These are phyloP conservation scores for Cichlasoma orientale DNA, from an alignment of 2,797 vertebrate species.

Conservation along the genomic window DNA sequence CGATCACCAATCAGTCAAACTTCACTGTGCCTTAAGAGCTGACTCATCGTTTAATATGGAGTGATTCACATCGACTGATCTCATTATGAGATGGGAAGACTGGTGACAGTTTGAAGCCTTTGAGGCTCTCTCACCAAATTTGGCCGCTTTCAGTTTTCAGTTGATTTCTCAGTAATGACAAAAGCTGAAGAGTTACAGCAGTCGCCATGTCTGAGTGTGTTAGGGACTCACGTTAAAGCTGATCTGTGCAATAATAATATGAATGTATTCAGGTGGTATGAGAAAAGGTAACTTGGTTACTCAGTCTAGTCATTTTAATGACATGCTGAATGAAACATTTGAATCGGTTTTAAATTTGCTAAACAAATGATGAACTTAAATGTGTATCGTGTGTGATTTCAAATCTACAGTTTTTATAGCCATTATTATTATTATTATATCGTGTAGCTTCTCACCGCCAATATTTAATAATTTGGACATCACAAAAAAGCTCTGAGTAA, in stretches of 20 bases:
- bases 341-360: background rate
- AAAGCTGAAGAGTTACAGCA: background rate
- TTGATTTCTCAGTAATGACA: background rate
- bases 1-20: conserved; percentile 1
- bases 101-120: background rate
- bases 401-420: background rate
- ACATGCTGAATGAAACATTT: background rate
- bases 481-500: background rate
- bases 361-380: background rate
- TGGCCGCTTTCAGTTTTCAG: background rate
- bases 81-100: conserved; percentile 12
- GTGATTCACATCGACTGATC: background rate
- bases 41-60: background rate
- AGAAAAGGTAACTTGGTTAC: background rate
- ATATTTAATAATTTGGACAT: conserved; percentile 25
- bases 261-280: background rate
- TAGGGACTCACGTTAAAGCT: background rate
- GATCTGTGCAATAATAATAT: background rate
- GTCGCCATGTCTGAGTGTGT: background rate
- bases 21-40: background rate
- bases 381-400: background rate
- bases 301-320: background rate
- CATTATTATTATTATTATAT: background rate
- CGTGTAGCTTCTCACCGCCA: background rate
- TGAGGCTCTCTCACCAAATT: background rate